Base-by-base conservation (phyloP, 2,888 invertebrate species). In the Autographa gamma region DNA sequence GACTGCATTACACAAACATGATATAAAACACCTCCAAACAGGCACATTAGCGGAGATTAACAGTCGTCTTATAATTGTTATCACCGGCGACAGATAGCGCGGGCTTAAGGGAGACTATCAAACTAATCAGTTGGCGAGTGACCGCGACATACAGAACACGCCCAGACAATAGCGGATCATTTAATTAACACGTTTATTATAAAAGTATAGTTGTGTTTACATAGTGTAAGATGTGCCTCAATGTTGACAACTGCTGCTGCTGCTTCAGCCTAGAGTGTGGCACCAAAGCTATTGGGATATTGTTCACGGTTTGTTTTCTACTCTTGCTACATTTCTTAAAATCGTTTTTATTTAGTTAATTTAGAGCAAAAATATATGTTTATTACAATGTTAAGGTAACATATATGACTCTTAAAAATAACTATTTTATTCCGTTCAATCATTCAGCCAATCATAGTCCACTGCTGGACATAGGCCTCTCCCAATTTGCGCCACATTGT, bases 241-340 rank as follows among this genome's bases (percentile, higher is more conserved):
- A 77, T 3, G 74, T 90, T 38, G 87, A 86, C 7, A 84, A 86
- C 58, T 92, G 89, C 63, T 90, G 89, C 38, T 88, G 84, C 68
- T 92, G 91, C 63, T 69, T 92, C 48, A 86, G 83, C 52, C 79
- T 92, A n/a, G 86, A 86, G 63, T 77, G 82, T 1, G 91, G 90
- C 0, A 85, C 91, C 0, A 91, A 91, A 73, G 81, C 89, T 5
- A 88, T 90, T 48, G 85, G 86, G 11, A 74, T 90, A 31, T 9
- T 90, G 32, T 87, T 84, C 63, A 86, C 85, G 62, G 92, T 92
- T 66, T 85, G 91, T 86, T 63, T 60, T 48, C n/a, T 0, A 13
- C 60, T 9, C 32, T 9, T 8, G 2, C 13, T 0, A 19, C 7
- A 18, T 54, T 54, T 18, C 18, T 0, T 18, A 7, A 7, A 1